Evolutionary conservation across 2,888 invertebrate species (phyloP).

Genomic region (Slavum lentiscoides): DNA sequence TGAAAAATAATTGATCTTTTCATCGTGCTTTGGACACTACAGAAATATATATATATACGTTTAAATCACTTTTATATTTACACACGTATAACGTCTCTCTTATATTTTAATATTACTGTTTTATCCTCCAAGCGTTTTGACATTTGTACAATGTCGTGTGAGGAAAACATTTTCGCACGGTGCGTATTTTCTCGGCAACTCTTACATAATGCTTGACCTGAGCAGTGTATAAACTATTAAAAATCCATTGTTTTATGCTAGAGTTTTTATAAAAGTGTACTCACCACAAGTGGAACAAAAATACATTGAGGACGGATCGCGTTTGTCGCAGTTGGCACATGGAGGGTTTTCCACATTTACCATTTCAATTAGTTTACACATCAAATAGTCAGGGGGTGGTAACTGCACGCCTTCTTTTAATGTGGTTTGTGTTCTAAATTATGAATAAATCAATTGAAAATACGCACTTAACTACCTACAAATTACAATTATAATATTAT

Average conservation of each 20-base stretch:
- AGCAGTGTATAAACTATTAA: constrained; percentile 7
- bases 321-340: constrained; percentile 78
- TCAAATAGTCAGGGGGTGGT: constrained; percentile 69
- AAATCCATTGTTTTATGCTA: neutral
- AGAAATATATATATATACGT: neutral
- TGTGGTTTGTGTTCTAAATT: constrained; percentile 65
- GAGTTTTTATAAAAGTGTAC: constrained; percentile 16
- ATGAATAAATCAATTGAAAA: too few relatives aligned
- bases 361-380: constrained; percentile 72
- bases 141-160: constrained; percentile 74
- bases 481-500: too few relatives aligned
- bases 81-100: constrained; percentile 61
- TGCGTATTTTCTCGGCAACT: constrained; percentile 74
- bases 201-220: constrained; percentile 73
- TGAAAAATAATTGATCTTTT: constrained; percentile 76
- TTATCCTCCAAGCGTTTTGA: constrained; percentile 61
- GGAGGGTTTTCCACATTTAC: constrained; percentile 73
- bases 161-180: constrained; percentile 75
- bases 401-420: constrained; percentile 67
- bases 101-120: constrained; percentile 39
- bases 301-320: constrained; percentile 71
- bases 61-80: constrained; percentile 62
- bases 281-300: constrained; percentile 78
- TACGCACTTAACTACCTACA: too few relatives aligned
- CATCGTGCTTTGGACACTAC: constrained; percentile 70